Evolutionary conservation across 2,113 vertebrate species (phyloP).

Genomic region (Porphyrio hochstetteri): DNA sequence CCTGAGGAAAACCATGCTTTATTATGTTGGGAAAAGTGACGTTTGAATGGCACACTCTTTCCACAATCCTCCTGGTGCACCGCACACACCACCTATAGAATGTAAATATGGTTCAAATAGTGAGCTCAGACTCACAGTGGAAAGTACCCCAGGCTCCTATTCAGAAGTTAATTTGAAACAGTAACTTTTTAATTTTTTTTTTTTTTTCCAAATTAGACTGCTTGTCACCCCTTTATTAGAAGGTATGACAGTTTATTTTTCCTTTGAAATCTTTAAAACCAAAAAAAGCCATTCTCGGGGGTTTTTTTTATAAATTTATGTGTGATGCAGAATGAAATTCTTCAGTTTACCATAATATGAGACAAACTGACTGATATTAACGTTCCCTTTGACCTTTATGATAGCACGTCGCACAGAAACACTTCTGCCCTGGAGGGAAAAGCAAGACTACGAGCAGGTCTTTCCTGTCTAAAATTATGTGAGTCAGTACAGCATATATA

Average conservation of each 20-base stretch:
- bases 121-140: not conserved
- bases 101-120: not conserved
- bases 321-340: not conserved
- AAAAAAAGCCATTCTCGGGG: not conserved
- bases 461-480: not conserved
- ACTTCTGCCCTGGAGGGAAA: not conserved
- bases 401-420: not conserved
- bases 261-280: not conserved
- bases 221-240: not conserved
- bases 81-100: not conserved
- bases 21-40: not conserved
- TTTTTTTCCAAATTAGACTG: not conserved
- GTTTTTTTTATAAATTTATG: not conserved
- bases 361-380: not conserved
- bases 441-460: not conserved
- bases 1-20: not conserved
- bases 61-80: not conserved
- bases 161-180: not conserved
- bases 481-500: not conserved
- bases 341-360: not conserved
- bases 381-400: not conserved
- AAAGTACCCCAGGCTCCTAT: not conserved
- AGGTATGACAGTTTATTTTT: not conserved
- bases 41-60: not conserved
- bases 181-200: not conserved